Evolutionary conservation across 2,888 invertebrate species (phyloP).

Genomic region (Homarus gammarus): DNA sequence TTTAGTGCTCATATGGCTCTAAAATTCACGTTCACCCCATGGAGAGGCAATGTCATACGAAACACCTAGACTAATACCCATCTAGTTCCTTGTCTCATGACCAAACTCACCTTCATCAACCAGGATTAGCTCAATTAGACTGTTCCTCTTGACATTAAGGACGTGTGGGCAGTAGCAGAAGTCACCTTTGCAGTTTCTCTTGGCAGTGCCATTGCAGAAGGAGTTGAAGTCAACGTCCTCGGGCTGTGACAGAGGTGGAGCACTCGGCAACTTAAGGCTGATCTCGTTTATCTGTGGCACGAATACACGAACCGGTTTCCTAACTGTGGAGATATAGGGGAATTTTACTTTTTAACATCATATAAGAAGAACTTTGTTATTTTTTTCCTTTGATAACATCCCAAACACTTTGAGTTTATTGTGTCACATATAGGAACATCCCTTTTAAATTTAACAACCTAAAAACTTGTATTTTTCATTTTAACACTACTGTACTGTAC

Average conservation of each 20-base stretch:
- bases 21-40: no score
- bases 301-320: slow-evolving; percentile 81
- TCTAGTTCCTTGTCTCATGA: not conserved
- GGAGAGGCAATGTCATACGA: not conserved
- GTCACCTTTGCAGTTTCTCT: slow-evolving; percentile 83
- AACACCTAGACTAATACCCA: not conserved
- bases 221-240: slow-evolving; percentile 79
- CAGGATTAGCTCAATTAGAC: slow-evolving; percentile 90
- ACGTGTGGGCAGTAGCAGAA: slow-evolving; percentile 93
- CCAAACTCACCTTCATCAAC: slow-evolving; percentile 87
- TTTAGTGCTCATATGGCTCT: no score
- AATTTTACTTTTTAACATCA: no score
- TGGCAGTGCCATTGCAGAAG: slow-evolving; percentile 61
- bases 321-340: slow-evolving; percentile 80
- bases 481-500: no score
- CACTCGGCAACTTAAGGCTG: slow-evolving; percentile 87
- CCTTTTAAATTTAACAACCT: no score
- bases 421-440: no score
- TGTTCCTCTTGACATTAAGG: slow-evolving; percentile 86
- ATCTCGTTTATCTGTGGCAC: slow-evolving; percentile 93
- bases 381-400: no score
- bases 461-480: no score
- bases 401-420: no score
- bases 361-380: no score
- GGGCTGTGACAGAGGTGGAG: slow-evolving; percentile 86